Evolutionary conservation across 2,888 invertebrate genomes (phyloP), one percentile per base, ranked within the genome.

Genomic region (Busseola fusca): DNA sequence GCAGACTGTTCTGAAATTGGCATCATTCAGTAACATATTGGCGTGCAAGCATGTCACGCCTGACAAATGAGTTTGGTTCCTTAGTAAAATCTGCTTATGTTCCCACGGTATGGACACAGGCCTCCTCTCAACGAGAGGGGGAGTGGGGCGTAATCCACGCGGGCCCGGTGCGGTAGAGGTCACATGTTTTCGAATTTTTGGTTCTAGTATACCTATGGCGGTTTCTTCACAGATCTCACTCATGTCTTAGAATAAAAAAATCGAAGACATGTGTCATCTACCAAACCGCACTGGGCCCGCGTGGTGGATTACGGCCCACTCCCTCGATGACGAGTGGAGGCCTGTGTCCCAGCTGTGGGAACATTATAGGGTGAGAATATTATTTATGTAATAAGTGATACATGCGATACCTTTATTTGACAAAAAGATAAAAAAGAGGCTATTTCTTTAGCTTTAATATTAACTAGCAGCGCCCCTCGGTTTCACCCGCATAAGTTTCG

Each of bases 1-100:
- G 87, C 14, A 92, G 68, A 58, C 79, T 84, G 34, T 85, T 88
- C 93, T 93, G 86, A 70, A 89, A 89, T 56, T 6, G 30, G 25
- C 25, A 48, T 48, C 6, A 25, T n/a, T n/a, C 16, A 67, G 3
- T 66, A 45, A 30, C 9, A 42, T 66, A 27, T 40, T 65, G 16
- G 12, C 16, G 4, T 56, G 27, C 27, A 54, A 18, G 56, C 10
- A 18, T 56, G 18, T 56, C 30, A 27, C 54, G 25, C 54, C 9
- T 54, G 27, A 54, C 7, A 27, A 27, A 9, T 27, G 4, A 16
- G 9, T 9, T 52, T 27, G 27, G 3, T 27, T 52, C 25, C 5
- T 25, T 48, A n/a, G 21, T 9, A 48, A 21, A 9, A 21, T 7
- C 45, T 18, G 21, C 0, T 21, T n/a, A 48, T 48, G 48, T n/a